Conservation (phyloP, 2,797 vertebrate genomes). For the Dendrocincla fuliginosa region DNA sequence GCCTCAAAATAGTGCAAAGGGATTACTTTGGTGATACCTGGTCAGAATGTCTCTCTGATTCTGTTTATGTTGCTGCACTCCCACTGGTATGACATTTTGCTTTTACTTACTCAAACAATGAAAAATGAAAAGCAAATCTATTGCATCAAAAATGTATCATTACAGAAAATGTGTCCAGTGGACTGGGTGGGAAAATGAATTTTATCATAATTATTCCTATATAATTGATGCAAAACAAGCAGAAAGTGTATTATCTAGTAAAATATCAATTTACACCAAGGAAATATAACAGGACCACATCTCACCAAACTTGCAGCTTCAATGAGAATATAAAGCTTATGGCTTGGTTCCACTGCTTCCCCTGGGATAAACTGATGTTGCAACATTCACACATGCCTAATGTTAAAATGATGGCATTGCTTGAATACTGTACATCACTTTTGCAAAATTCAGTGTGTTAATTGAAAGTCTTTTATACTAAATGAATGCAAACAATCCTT, state of each 20-base stretch:
- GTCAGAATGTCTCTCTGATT: background rate
- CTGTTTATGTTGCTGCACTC: background rate
- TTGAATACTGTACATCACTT: background rate
- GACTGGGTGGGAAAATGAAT: background rate
- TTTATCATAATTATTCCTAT: background rate
- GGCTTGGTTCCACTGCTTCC: background rate
- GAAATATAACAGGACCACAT: background rate
- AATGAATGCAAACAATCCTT: background rate
- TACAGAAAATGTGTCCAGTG: background rate
- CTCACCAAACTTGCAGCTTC: background rate
- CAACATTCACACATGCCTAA: background rate
- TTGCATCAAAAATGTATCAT: background rate
- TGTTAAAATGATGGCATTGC: background rate
- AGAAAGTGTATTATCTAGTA: background rate
- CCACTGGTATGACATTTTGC: background rate
- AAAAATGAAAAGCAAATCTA: background rate
- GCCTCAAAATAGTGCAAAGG: background rate
- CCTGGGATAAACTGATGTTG: background rate
- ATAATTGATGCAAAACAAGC: background rate
- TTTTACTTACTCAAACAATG: background rate
- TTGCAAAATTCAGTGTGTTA: background rate
- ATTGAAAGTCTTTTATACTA: background rate
- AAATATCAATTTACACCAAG: background rate
- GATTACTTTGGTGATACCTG: background rate
- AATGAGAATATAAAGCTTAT: background rate